Base-by-base conservation (phyloP, 2,113 vertebrate genomes). In the Cyanoramphus novaezelandiae region DNA sequence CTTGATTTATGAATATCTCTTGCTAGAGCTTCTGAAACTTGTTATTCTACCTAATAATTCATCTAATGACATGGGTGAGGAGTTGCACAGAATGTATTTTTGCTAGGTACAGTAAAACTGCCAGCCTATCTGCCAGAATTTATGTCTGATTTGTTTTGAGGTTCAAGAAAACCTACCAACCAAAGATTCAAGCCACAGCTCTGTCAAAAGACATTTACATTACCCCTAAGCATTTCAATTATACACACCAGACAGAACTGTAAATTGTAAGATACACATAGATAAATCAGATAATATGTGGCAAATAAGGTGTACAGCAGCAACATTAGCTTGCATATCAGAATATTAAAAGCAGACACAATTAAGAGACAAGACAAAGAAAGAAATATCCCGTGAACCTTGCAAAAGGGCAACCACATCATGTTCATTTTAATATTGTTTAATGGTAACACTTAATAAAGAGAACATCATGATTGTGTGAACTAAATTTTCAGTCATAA, bases 401-500 rank as follows among this genome's bases (percentile, higher is more conserved):
- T 93, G 95, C 90, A 97, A 98, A 98, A 97, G 97, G 89, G 95
- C 96, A 97, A 93, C 59, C 76, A 77, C 86, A 84, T 80, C 77
- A 70, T 97, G 82, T 94, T 96, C 98, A 94, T 97, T 98, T 97
- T 97, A 98, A 97, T 97, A 94, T 86, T 97, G 97, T 95, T 98
- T 98, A 97, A 97, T 76, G 33, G 94, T 96, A 97, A 97, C 96
- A 98, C 97, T 97, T 98, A 98, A 98, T 98, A 98, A 98, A 98
- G 97, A 90, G 97, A 98, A 92, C 96, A 98, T 97, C 92, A 76
- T 95, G 97, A 97, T 97, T 97, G 97, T 96, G 97, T 82, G 97
- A 97, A 98, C 97, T 97, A 98, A 98, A 98, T 97, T 96, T 98
- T 98, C 98, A 98, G 97, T 98, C 95, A 77, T 98, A 98, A 99